These are phyloP conservation scores for Willowsia nigromaculata DNA, from an alignment of 2,888 invertebrate species.

Conservation along the genomic window DNA sequence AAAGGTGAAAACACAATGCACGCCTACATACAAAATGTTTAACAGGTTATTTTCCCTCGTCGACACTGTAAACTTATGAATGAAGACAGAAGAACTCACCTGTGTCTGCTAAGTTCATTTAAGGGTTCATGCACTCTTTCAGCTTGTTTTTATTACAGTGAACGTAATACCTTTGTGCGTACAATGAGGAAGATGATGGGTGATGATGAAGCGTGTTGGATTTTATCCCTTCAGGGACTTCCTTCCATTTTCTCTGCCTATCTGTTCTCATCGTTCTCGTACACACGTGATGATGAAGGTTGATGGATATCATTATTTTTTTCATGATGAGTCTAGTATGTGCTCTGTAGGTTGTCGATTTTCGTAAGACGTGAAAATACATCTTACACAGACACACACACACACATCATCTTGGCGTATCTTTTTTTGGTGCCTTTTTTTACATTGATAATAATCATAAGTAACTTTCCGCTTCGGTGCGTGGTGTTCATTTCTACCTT, in stretches of 20 bases:
- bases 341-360: too few species aligned
- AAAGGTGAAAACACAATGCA: too few species aligned
- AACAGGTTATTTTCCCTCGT: too few species aligned
- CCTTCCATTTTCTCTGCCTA: slow-evolving; percentile 26
- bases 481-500: neutral
- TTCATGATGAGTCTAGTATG: neutral
- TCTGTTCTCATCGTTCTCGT: neutral
- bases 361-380: too few species aligned
- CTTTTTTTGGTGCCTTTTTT: neutral
- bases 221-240: slow-evolving; percentile 51
- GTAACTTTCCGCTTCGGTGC: neutral
- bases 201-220: slow-evolving; percentile 20
- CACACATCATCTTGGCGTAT: neutral
- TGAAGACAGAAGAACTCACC: too few species aligned
- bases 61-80: too few species aligned
- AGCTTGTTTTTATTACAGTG: neutral
- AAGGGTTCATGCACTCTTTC: neutral
- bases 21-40: too few species aligned
- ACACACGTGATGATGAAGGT: slow-evolving; percentile 38
- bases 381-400: neutral
- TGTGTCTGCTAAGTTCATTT: too few species aligned
- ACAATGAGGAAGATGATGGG: neutral
- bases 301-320: slow-evolving; percentile 48
- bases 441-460: too few species aligned
- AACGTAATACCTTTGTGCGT: neutral